Percentiles rank a stretch among this genome's conserved stretches.
Conservation (phyloP, 2,888 invertebrate species). For the Arenicola marina region DNA sequence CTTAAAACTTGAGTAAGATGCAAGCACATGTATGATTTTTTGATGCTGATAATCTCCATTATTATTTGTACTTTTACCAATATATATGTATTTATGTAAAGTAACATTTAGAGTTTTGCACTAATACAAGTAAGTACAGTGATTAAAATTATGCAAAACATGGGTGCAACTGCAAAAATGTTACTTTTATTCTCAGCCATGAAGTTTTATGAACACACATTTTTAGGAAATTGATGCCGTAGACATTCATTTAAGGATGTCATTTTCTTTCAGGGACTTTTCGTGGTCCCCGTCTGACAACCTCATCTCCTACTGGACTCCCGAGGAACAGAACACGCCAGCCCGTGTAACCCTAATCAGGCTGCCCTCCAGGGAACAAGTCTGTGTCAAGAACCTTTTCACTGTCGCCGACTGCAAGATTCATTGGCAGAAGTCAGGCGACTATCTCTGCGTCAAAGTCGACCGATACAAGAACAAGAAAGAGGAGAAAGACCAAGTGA, state of each 20-base stretch:
- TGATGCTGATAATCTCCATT: no score
- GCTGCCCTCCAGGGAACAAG: constrained; percentile 70
- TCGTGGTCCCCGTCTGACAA: constrained; percentile 98
- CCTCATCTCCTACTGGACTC: constrained; percentile 96
- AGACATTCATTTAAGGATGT: no score
- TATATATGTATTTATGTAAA: no score
- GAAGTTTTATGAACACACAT: no score
- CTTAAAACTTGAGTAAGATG: background rate
- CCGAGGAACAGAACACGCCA: constrained; percentile 90
- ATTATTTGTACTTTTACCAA: no score
- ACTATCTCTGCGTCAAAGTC: constrained; percentile 95
- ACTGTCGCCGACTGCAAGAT: constrained; percentile 98
- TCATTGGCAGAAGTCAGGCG: constrained; percentile 98
- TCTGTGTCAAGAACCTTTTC: constrained; percentile 92
- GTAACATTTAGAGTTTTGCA: no score
- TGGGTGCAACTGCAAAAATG: no score
- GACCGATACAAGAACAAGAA: constrained; percentile 90
- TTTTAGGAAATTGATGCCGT: no score
- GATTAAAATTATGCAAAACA: no score
- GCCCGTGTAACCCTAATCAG: constrained; percentile 92
- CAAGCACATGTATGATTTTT: background rate
- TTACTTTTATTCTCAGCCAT: no score
- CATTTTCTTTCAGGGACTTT: constrained; percentile 84
- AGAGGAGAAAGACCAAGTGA: constrained; percentile 72
- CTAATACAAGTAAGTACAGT: no score